phyloP scores from a whole-genome alignment of 2,113 vertebrate genomes.

The Ifrita kowaldi region DNA sequence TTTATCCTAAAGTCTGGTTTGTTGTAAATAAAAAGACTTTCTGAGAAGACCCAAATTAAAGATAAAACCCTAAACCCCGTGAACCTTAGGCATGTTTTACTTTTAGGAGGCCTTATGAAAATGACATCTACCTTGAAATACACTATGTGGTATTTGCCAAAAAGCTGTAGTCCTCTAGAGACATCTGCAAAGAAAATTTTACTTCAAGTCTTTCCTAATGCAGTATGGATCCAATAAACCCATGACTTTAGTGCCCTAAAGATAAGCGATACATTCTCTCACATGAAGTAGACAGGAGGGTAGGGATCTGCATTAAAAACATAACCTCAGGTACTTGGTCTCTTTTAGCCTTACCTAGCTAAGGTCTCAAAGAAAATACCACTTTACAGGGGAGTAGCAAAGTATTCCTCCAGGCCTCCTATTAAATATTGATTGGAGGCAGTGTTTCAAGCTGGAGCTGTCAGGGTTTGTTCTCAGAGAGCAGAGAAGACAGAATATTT shows the following conservation, averaged over 20 bases:
- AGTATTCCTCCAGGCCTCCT: not conserved
- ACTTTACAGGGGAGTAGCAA: not conserved
- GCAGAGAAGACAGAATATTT: not conserved
- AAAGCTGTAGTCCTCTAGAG: not conserved
- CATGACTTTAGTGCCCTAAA: not conserved
- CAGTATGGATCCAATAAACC: not conserved
- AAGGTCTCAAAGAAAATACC: not conserved
- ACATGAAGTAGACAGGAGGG: not conserved
- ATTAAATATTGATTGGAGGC: fast-evolving
- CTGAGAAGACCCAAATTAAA: not conserved
- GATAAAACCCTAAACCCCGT: not conserved
- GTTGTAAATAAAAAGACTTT: not conserved
- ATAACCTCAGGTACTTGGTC: not conserved
- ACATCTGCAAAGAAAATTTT: not conserved
- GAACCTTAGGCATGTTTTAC: not conserved
- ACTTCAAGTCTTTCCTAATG: not conserved
- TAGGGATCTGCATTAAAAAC: not conserved
- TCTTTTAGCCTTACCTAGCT: not conserved
- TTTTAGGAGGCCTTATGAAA: not conserved
- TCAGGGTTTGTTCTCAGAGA: not conserved
- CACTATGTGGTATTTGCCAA: not conserved
- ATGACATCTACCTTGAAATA: not conserved
- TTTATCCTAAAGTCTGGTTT: not conserved
- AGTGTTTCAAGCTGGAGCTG: not conserved
- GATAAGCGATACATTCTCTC: not conserved